Conservation (phyloP, 2,113 vertebrate genomes). For the Rhinoptilus africanus region DNA sequence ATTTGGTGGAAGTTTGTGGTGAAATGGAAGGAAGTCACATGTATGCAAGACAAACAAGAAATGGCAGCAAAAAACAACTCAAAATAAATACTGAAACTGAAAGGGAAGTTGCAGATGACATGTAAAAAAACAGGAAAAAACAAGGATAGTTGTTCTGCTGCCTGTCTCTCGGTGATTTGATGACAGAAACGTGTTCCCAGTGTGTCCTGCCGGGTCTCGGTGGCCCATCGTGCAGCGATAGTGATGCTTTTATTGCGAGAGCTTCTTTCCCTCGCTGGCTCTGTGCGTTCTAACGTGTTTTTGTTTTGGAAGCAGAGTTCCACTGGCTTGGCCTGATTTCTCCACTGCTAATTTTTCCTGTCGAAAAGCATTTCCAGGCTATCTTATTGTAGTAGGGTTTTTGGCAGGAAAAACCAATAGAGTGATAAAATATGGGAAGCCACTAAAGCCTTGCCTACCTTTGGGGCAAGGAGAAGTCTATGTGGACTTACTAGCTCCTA, state of each 20-base stretch:
- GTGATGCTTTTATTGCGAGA: neutral
- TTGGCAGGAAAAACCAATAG: neutral
- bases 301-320: neutral
- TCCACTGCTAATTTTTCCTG: neutral
- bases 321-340: neutral
- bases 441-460: neutral
- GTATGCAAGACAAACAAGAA: slow-evolving; percentile 60
- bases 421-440: neutral
- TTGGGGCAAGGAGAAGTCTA: neutral
- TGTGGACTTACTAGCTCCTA: neutral
- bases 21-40: slow-evolving; percentile 58
- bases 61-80: slow-evolving; percentile 20
- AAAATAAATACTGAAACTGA: slow-evolving; percentile 38
- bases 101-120: neutral
- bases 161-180: neutral
- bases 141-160: neutral
- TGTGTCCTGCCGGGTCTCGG: neutral
- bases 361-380: neutral
- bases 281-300: neutral
- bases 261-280: neutral
- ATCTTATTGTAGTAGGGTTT: neutral
- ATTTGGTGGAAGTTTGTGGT: slow-evolving; percentile 70
- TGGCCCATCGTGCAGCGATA: neutral
- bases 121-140: neutral
- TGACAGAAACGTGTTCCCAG: neutral